These are phyloP conservation scores for Rhynchonycteris naso DNA, from an alignment of 2,797 vertebrate species.

Conservation along the genomic window DNA sequence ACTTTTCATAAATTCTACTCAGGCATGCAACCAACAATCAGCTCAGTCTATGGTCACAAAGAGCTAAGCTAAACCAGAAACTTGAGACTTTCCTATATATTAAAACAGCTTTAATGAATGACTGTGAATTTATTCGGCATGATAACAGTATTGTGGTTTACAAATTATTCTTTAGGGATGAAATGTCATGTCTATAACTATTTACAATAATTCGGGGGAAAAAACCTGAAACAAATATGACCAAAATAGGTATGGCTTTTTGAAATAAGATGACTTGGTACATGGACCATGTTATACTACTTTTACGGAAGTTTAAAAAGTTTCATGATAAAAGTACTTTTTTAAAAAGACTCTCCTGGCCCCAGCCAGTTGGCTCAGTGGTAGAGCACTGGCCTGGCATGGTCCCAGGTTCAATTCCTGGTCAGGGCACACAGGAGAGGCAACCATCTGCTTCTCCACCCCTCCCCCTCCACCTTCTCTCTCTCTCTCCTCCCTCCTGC, in stretches of 20 bases:
- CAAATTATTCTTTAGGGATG: background rate
- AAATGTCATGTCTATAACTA: background rate
- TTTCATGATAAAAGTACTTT: background rate
- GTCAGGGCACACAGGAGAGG: too few species aligned
- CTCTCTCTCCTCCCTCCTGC: too few species aligned
- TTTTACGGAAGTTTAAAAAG: background rate
- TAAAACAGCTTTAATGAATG: background rate
- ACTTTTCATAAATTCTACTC: slow-evolving; percentile 13
- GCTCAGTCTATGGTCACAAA: background rate
- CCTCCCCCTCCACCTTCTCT: too few species aligned
- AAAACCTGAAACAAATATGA: background rate
- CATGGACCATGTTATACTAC: background rate
- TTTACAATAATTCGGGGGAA: background rate
- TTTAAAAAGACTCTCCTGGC: background rate
- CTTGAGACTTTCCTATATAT: background rate
- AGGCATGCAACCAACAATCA: background rate
- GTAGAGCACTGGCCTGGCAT: too few species aligned
- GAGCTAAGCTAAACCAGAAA: background rate
- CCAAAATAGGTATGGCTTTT: background rate
- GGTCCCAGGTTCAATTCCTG: too few species aligned
- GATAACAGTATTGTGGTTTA: background rate
- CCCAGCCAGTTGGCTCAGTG: too few species aligned
- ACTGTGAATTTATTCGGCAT: background rate
- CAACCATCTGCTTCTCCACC: too few species aligned
- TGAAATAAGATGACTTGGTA: background rate